These are phyloP conservation scores for Sarcophaga variegata DNA, from an alignment of 2,888 invertebrate genomes.

Conservation along the genomic window DNA sequence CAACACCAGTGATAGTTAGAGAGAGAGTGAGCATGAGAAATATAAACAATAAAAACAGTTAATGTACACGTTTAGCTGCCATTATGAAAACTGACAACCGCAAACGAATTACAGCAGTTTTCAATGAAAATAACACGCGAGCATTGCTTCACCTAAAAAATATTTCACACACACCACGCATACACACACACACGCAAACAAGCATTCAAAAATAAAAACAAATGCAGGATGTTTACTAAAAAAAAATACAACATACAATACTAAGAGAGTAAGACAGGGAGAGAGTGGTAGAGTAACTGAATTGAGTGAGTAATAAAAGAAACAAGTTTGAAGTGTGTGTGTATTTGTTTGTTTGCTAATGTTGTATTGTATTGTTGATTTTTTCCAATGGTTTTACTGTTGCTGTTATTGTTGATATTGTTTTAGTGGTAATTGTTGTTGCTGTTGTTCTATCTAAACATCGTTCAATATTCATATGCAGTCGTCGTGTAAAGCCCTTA, in stretches of 20 bases:
- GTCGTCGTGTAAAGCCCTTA: slow-evolving; percentile 28
- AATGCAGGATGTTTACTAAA: too few relatives aligned
- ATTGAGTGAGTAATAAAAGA: not conserved
- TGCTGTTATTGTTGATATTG: too few relatives aligned
- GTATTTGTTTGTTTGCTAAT: not conserved
- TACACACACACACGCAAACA: too few relatives aligned
- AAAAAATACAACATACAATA: too few relatives aligned
- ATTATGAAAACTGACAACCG: slow-evolving; percentile 64
- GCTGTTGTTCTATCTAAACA: slow-evolving; percentile 2
- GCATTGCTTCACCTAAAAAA: slow-evolving; percentile 53
- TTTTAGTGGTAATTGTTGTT: too few relatives aligned
- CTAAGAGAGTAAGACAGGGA: too few relatives aligned
- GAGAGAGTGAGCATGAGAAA: slow-evolving; percentile 4
- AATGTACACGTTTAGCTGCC: slow-evolving; percentile 46
- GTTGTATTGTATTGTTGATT: not conserved
- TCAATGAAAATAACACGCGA: slow-evolving; percentile 57
- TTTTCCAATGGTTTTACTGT: too few relatives aligned
- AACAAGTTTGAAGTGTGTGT: slow-evolving; percentile 16
- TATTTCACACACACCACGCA: slow-evolving; percentile 16
- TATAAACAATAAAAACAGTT: slow-evolving; percentile 50
- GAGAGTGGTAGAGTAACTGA: too few relatives aligned
- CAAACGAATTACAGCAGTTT: slow-evolving; percentile 65
- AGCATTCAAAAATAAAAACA: too few relatives aligned
- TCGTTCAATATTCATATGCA: slow-evolving; percentile 49
- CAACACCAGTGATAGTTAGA: too few relatives aligned